These are phyloP conservation scores for Gymnocephalus cernua DNA, from an alignment of 2,113 vertebrate genomes.

Conservation along the genomic window DNA sequence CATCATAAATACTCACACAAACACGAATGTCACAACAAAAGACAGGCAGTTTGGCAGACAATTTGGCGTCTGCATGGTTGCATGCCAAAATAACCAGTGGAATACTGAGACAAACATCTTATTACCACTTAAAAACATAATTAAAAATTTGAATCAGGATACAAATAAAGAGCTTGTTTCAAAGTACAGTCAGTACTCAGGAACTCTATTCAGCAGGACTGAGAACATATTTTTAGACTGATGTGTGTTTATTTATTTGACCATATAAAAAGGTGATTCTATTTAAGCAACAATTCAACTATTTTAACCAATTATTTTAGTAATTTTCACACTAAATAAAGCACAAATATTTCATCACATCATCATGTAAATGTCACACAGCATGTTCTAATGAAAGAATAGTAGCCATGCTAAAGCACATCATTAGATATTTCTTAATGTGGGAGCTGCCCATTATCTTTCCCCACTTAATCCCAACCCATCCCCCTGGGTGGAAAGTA, in stretches of 20 bases:
- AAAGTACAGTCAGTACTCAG: background rate
- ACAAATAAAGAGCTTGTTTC: background rate
- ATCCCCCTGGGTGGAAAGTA: background rate
- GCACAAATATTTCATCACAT: background rate
- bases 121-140: background rate
- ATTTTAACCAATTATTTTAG: background rate
- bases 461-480: background rate
- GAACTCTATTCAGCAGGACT: background rate
- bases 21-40: background rate
- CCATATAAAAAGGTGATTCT: background rate
- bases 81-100: background rate
- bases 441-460: background rate
- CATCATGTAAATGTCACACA: background rate
- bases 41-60: background rate
- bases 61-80: background rate
- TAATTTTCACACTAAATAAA: background rate
- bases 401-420: background rate
- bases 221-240: background rate
- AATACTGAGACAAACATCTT: background rate
- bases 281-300: background rate
- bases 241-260: background rate
- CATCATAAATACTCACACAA: background rate
- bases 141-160: background rate
- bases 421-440: background rate
- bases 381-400: background rate